Percentiles rank a stretch among this genome's conserved stretches.
Conservation (phyloP, 1,140 invertebrate species). For the Leptonema lineaticorne region DNA sequence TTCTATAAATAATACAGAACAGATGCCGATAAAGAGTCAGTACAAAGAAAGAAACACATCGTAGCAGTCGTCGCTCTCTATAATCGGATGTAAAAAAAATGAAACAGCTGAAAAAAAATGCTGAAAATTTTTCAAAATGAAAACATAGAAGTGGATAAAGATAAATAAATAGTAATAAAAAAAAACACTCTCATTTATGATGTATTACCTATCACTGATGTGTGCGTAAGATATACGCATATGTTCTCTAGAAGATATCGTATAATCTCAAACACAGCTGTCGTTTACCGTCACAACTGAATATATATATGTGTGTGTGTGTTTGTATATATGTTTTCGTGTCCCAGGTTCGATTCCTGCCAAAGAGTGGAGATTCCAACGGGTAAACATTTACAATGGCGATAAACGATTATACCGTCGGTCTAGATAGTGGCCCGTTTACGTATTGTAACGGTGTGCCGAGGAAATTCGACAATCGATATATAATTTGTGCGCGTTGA, state of each 20-base stretch:
- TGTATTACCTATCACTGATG: neutral
- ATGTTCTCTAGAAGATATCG: neutral
- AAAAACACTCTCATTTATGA: neutral
- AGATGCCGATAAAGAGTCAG: neutral
- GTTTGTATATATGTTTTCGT: neutral
- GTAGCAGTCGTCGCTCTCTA: no score
- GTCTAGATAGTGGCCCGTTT: conserved; percentile 1
- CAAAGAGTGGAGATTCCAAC: neutral
- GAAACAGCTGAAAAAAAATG: neutral
- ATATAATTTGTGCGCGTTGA: conserved; percentile 14
- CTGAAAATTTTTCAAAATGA: neutral
- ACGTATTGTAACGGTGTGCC: neutral
- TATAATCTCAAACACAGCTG: neutral
- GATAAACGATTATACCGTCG: neutral
- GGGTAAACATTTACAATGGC: neutral
- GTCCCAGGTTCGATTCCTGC: neutral
- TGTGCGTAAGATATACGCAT: no score
- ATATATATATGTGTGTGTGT: no score
- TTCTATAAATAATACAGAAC: neutral
- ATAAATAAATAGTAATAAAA: no score
- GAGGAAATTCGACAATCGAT: conserved; percentile 15
- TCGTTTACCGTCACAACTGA: neutral
- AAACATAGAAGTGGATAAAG: neutral
- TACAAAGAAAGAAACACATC: no score
- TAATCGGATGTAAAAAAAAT: neutral